These are phyloP conservation scores for Loriculus beryllinus DNA, from an alignment of 2,797 vertebrate species.

Conservation along the genomic window DNA sequence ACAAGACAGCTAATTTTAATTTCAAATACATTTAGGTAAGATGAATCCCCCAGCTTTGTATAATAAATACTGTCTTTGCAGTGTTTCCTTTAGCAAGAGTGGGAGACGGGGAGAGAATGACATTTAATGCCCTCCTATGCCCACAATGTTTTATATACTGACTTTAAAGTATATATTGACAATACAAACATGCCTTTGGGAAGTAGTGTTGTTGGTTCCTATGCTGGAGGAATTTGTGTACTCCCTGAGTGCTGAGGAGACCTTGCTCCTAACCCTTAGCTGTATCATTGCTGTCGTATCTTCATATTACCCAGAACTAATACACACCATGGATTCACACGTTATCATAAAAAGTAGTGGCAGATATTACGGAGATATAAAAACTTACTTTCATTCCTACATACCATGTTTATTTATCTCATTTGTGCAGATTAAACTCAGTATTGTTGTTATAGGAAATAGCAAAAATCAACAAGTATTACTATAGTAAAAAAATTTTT, in stretches of 20 bases:
- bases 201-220: neutral
- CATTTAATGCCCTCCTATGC: neutral
- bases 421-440: neutral
- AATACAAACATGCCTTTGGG: neutral
- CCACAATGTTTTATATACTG: neutral
- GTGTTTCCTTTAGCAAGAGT: neutral
- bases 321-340: neutral
- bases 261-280: neutral
- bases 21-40: neutral
- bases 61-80: neutral
- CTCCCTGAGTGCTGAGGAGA: neutral
- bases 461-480: neutral
- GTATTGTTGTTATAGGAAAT: neutral
- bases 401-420: neutral
- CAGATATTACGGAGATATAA: neutral
- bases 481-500: neutral
- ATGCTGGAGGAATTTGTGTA: neutral
- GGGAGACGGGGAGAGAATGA: fast-evolving
- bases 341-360: neutral
- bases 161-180: neutral
- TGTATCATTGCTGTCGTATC: neutral
- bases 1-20: neutral
- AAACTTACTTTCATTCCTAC: neutral
- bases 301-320: neutral
- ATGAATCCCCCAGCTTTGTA: neutral